Evolutionary conservation across 2,797 vertebrate species (phyloP).

Genomic region (Dermochelys coriacea): DNA sequence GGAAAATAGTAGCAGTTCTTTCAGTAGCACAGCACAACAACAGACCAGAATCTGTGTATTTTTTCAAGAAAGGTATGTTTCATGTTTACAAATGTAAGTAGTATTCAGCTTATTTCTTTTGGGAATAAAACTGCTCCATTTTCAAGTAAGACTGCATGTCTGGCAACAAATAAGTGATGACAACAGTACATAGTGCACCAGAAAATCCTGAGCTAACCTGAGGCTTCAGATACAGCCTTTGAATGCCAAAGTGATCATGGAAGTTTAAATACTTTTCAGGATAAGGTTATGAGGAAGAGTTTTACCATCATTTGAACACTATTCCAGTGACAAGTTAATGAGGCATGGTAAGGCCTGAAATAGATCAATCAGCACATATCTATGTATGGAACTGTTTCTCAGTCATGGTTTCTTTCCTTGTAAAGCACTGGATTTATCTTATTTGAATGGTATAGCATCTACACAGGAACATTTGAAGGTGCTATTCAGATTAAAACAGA

Average conservation of each 20-base stretch:
- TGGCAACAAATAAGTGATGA: rapidly evolving
- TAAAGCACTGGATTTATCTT: neutral
- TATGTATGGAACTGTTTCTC: neutral
- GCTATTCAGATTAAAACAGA: neutral
- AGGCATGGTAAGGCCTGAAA: neutral
- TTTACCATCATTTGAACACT: neutral
- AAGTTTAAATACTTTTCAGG: neutral
- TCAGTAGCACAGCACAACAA: conserved; percentile 87
- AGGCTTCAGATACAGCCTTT: neutral
- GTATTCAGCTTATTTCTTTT: neutral
- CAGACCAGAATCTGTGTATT: conserved; percentile 92
- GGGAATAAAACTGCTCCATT: rapidly evolving
- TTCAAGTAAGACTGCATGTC: rapidly evolving
- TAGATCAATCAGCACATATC: neutral
- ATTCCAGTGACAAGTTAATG: neutral
- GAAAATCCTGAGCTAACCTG: neutral
- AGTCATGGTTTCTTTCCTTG: neutral
- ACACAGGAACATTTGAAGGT: neutral
- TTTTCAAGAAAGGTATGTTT: conserved; percentile 92
- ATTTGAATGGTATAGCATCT: neutral
- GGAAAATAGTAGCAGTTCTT: conserved; percentile 90
- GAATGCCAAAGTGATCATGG: neutral
- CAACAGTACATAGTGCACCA: neutral
- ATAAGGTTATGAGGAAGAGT: rapidly evolving
- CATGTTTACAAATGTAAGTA: neutral